phyloP scores from a whole-genome alignment of 2,888 invertebrate species.

The Epirrita christyi region DNA sequence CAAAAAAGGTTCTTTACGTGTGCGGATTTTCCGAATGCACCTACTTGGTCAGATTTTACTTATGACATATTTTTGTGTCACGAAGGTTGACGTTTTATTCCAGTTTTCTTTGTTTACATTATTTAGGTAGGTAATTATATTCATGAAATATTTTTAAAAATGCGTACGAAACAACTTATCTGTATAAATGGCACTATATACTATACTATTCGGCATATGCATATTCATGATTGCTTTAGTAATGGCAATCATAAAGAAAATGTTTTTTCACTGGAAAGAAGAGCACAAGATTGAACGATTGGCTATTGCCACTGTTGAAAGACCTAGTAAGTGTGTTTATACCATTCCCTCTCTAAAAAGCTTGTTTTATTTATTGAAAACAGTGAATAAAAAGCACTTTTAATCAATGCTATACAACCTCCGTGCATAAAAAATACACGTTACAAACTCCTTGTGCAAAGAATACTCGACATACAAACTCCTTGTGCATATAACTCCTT shows the following conservation, averaged over 20 bases:
- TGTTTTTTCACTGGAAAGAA: conserved; percentile 76
- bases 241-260: conserved; percentile 72
- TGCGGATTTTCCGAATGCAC: neutral
- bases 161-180: conserved; percentile 16
- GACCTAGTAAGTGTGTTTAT: conserved; percentile 67
- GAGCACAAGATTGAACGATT: conserved; percentile 71
- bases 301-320: conserved; percentile 47
- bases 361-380: too few species aligned
- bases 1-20: conserved; percentile 10
- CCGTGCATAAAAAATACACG: too few species aligned
- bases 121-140: conserved; percentile 7
- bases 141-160: conserved; percentile 31
- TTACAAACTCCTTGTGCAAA: too few species aligned
- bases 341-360: too few species aligned
- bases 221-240: conserved; percentile 77
- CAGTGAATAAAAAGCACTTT: too few species aligned
- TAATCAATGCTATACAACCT: too few species aligned
- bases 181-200: conserved; percentile 71
- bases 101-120: conserved; percentile 9
- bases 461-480: too few species aligned
- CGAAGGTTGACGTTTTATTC: neutral
- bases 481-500: too few species aligned
- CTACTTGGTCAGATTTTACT: conserved; percentile 4
- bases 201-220: conserved; percentile 75
- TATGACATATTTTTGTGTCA: neutral